Evolutionary conservation across 2,797 vertebrate species (phyloP).

Genomic region (Cheirogaleus major): DNA sequence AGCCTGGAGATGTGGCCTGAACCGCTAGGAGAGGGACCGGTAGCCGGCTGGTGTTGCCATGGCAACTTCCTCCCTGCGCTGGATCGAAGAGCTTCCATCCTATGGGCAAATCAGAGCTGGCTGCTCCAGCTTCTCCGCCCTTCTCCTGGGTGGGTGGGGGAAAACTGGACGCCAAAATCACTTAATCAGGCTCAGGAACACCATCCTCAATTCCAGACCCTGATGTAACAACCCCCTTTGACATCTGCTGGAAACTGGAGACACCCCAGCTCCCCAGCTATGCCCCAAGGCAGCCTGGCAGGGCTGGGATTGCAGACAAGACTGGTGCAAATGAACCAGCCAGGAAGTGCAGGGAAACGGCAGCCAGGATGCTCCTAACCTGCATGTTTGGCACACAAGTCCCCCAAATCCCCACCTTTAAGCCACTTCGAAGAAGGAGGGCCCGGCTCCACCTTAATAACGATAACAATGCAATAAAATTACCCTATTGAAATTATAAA

Average conservation of each 20-base stretch:
- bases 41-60: conserved; percentile 78
- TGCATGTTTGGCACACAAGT: neutral
- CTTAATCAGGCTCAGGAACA: conserved; percentile 56
- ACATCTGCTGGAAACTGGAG: neutral
- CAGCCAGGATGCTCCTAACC: neutral
- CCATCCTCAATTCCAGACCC: conserved; percentile 53
- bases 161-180: conserved; percentile 48
- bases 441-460: neutral
- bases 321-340: neutral
- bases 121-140: conserved; percentile 72
- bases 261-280: neutral
- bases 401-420: conserved; percentile 17
- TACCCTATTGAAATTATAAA: conserved; percentile 29
- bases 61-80: conserved; percentile 78
- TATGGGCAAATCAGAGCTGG: conserved; percentile 77
- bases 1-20: conserved; percentile 67
- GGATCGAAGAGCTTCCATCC: conserved; percentile 79
- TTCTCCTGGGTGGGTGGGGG: conserved; percentile 56
- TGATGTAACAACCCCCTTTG: neutral
- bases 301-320: neutral
- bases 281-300: neutral
- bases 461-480: conserved; percentile 40
- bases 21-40: conserved; percentile 65
- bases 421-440: conserved; percentile 19
- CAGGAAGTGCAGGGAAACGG: neutral